Evolutionary conservation across 1,140 invertebrate genomes (phyloP).

Genomic region (Anoplophora glabripennis): DNA sequence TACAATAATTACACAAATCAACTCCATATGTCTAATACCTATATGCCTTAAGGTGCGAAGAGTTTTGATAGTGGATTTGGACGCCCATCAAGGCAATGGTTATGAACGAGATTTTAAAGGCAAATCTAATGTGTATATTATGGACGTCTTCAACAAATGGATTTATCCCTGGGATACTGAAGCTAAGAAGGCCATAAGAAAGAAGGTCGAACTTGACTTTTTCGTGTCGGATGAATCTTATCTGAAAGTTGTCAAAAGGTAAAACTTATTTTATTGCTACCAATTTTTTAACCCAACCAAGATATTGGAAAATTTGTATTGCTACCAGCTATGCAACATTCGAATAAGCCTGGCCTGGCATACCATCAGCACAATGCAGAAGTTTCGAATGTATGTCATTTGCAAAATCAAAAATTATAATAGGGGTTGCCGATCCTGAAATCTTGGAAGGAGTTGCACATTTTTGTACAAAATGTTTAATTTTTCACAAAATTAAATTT

Average conservation of each 20-base stretch:
- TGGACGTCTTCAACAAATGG: slow-evolving; percentile 81
- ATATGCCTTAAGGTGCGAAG: slow-evolving; percentile 52
- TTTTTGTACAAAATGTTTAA: too few relatives aligned
- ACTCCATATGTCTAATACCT: not conserved
- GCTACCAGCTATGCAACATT: too few relatives aligned
- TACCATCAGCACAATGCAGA: too few relatives aligned
- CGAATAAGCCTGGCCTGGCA: too few relatives aligned
- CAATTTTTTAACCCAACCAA: too few relatives aligned
- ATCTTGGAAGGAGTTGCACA: too few relatives aligned
- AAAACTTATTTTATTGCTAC: slow-evolving; percentile 43
- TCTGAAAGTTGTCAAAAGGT: slow-evolving; percentile 65
- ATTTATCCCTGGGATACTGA: slow-evolving; percentile 78
- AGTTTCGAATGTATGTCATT: too few relatives aligned
- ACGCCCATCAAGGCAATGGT: slow-evolving; percentile 88
- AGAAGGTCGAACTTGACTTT: slow-evolving; percentile 66
- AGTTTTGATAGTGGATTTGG: slow-evolving; percentile 84
- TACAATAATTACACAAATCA: too few relatives aligned
- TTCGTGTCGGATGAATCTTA: slow-evolving; percentile 71
- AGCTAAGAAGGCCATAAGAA: slow-evolving; percentile 73
- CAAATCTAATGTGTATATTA: slow-evolving; percentile 72
- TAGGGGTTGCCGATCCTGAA: too few relatives aligned
- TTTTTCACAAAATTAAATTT: too few relatives aligned
- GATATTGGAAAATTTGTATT: too few relatives aligned
- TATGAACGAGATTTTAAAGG: slow-evolving; percentile 77
- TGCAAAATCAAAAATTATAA: too few relatives aligned